phyloP scores from a whole-genome alignment of 92 coral and sea anemone species.

The Isaurus tuberculatus region DNA sequence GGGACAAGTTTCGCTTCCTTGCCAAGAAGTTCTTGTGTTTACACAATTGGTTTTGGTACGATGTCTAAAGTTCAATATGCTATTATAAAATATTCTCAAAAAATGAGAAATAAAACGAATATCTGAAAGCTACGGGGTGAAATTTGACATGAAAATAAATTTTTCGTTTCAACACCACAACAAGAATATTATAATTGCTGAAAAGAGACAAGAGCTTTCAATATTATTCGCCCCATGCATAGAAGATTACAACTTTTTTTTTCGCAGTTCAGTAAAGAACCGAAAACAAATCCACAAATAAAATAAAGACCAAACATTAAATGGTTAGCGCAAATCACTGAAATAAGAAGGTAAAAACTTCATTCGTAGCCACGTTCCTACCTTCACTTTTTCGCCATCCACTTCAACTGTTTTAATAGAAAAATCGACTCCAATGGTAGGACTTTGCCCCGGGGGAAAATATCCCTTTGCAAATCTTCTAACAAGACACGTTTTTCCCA shows the following conservation, averaged over 20 bases:
- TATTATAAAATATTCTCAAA: background rate
- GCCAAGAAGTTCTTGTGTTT: background rate
- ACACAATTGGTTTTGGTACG: background rate
- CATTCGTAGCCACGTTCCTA: slow-evolving; percentile 51
- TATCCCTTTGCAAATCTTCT: slow-evolving; percentile 95
- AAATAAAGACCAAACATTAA: background rate
- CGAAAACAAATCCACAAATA: background rate
- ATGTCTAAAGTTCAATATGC: background rate
- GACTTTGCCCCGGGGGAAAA: slow-evolving; percentile 94
- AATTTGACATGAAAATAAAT: background rate
- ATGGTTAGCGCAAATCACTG: background rate
- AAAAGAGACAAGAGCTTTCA: no score
- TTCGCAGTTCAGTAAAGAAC: background rate
- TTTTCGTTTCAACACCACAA: background rate
- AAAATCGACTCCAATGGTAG: slow-evolving; percentile 99
- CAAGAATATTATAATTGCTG: no score
- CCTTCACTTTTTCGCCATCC: slow-evolving; percentile 96
- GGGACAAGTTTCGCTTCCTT: background rate
- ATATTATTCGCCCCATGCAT: background rate
- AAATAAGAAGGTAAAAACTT: no score
- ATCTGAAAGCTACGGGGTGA: background rate
- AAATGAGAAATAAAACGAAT: background rate
- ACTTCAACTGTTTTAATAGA: slow-evolving; percentile 94
- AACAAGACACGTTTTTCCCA: slow-evolving; percentile 98
- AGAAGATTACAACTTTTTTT: background rate